These are phyloP conservation scores for Cygnus atratus DNA, from an alignment of 2,113 vertebrate species.

Conservation along the genomic window DNA sequence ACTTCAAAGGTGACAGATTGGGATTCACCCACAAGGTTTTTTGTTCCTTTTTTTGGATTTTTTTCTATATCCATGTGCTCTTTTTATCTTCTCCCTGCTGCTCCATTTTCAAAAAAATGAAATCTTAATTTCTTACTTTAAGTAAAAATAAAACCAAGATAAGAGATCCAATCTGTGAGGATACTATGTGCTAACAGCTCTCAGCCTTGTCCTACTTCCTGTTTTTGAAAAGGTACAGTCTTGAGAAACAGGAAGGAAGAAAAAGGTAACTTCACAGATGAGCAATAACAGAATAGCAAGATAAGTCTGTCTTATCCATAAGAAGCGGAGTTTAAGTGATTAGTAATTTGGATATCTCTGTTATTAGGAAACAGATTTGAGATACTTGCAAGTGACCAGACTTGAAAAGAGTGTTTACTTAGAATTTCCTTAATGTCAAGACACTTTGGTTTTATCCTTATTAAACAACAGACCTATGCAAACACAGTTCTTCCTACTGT, in stretches of 20 bases:
- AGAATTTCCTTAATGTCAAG: background rate
- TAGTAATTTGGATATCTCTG: background rate
- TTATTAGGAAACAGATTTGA: background rate
- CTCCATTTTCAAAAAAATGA: background rate
- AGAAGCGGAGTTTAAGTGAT: background rate
- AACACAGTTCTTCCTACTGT: background rate
- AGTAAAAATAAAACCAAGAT: constrained; percentile 2
- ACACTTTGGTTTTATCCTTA: background rate
- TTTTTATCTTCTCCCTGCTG: constrained; percentile 18
- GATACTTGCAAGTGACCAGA: background rate
- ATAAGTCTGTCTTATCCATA: background rate
- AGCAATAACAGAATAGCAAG: background rate
- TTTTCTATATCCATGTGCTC: constrained; percentile 4
- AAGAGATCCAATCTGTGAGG: background rate
- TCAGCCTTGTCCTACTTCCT: background rate
- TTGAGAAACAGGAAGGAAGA: background rate
- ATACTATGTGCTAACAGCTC: background rate
- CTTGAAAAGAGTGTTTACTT: background rate
- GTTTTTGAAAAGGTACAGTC: background rate
- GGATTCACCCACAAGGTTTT: constrained; percentile 34
- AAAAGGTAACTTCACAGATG: background rate
- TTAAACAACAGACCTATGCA: background rate
- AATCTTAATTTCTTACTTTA: background rate
- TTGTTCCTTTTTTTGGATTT: background rate
- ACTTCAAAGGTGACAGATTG: constrained; percentile 5